Conservation (phyloP, 2,797 vertebrate genomes). For the Rhinatrema bivittatum region DNA sequence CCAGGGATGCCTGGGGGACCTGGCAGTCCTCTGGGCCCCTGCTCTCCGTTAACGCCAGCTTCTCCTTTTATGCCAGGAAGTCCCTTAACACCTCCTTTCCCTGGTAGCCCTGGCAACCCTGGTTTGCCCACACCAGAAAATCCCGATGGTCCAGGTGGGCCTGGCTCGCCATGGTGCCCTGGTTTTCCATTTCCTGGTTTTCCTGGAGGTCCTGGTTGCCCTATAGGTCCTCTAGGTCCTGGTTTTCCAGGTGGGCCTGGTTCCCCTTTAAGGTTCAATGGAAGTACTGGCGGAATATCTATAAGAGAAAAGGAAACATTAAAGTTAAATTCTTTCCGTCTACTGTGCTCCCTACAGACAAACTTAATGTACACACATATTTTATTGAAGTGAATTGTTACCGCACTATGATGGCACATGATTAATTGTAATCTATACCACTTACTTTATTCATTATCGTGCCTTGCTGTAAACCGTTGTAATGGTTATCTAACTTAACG, state of each 20-base stretch:
- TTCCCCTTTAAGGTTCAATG: conserved; percentile 87
- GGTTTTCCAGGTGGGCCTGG: conserved; percentile 89
- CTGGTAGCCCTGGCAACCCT: conserved; percentile 83
- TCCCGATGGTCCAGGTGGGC: conserved; percentile 82
- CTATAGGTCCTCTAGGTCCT: conserved; percentile 82
- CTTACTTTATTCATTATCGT: too few species aligned
- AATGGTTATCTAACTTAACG: too few species aligned
- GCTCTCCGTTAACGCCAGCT: conserved; percentile 79
- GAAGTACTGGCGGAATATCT: conserved; percentile 84
- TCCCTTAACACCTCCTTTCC: conserved; percentile 85
- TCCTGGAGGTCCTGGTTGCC: conserved; percentile 79
- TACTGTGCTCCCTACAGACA: too few species aligned
- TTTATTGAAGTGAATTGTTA: too few species aligned
- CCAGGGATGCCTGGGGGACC: conserved; percentile 89
- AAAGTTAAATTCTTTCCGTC: too few species aligned
- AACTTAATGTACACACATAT: too few species aligned
- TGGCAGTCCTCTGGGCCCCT: conserved; percentile 75
- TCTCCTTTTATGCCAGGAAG: conserved; percentile 78
- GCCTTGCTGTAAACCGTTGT: too few species aligned
- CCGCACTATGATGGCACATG: too few species aligned
- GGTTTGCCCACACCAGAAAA: conserved; percentile 90
- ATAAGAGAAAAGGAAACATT: conserved; percentile 36
- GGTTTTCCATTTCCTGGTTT: conserved; percentile 91
- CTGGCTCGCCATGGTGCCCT: conserved; percentile 83
- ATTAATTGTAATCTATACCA: too few species aligned